Base-by-base conservation (phyloP, 1,140 invertebrate species). In the Probaryconus sp. region DNA sequence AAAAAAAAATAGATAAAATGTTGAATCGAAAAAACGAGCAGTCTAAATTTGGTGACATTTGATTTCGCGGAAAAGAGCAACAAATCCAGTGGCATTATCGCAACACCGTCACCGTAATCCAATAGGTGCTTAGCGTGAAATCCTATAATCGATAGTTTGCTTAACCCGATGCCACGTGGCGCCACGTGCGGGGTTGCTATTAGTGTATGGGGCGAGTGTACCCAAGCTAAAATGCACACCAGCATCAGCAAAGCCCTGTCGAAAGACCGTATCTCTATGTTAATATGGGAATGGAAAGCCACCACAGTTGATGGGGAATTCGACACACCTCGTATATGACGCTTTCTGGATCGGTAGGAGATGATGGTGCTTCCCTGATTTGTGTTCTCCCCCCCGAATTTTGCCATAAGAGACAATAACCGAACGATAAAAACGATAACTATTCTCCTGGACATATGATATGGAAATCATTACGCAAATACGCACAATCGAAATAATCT, bases 61-160 rank as follows among this genome's bases (percentile, higher is more conserved):
- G 70, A 74, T 77, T 55, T 71, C 30, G 63, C 61, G 72, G n/a
- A 87, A 87, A 86, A 86, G 85, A 86, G 81, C 85, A 87, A 85
- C 83, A 87, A 86, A 87, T 85, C 84, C 80, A 84, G 78, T 85
- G 79, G 81, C 80, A 82, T 87, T 86, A 87, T 85, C 83, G 81
- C 63, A 72, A 79, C 79, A 84, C 82, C 84, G 79, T 61, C 68
- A 68, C 75, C 81, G 85, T 87, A 87, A 87, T 87, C 83, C 84
- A 83, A 86, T 85, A 81, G 83, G 83, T 87, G 80, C 84, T 86
- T 86, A 87, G 80, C 84, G 84, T 85, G 76, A 87, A 87, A 87
- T 87, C 85, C 83, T 78, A 87, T 87, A 87, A 87, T 86, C 85
- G 83, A 87, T 87, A 86, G 85, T 87, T 87, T 87, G 83, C 85